Evolutionary conservation across 2,797 vertebrate species (phyloP), one percentile per base, ranked within the genome.

Genomic region (Orientallactaga sibirica): DNA sequence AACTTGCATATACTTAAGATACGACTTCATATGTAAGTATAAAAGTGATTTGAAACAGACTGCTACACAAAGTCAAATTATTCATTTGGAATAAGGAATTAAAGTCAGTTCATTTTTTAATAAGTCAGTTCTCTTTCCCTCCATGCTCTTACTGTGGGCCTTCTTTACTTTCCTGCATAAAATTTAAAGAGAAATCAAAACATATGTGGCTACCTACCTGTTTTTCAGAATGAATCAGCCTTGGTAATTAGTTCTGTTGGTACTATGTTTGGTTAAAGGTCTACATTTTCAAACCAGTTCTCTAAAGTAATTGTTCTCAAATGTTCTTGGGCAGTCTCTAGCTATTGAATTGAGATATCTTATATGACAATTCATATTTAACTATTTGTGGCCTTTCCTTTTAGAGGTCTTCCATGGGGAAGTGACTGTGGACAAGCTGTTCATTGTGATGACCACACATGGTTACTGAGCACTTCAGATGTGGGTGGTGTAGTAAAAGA

Each of bases 1-100:
- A 83, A 62, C 43, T 73, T 89, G 93, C 70, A 89, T 62, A 64
- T 55, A 67, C 64, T 37, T 33, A 75, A 66, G 52, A 86, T 79
- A 33, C 74, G 84, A 66, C 43, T 62, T 90, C 10, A 68, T 92
- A 33, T 37, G 1, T 64, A 55, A 77, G 10, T 27, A 48, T 33
- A 64, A 62, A 70, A 58, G 16, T 19, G 67, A 70, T 70, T 87
- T n/a, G 55, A 75, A 80, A 81, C 12, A 29, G 33, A 82, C 25
- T 20, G 5, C n/a, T 67, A 37, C 25, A 66, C 37, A 86, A 37
- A 81, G 71, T 66, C 43, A 80, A n/a, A 61, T 81, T 75, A 43
- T 43, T 76, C 24, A 43, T 82, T 3, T 48, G 43, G 29, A 81
- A 18, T 48, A 74, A 71, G 58, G 7, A 48, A n/a, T 61, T 33